Percentiles rank a stretch among this genome's conserved stretches.
These are phyloP conservation scores for Grammomys surdaster DNA, from an alignment of 2,113 vertebrate genomes.

Conservation along the genomic window DNA sequence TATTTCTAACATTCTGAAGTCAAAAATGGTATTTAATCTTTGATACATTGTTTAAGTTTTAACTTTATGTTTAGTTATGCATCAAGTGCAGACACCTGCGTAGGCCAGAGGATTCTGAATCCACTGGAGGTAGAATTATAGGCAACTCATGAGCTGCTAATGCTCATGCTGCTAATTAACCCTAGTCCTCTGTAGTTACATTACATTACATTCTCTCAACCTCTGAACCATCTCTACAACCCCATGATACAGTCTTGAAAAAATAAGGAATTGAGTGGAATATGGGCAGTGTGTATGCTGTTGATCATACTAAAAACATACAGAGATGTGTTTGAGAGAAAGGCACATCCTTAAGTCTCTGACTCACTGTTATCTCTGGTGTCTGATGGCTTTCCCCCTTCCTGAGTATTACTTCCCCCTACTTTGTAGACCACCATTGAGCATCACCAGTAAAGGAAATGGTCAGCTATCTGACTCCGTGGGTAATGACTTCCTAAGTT, in stretches of 20 bases:
- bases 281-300: not conserved
- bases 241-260: not conserved
- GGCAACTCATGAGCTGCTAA: too few relatives aligned
- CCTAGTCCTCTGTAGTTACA: not conserved
- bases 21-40: not conserved
- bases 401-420: not conserved
- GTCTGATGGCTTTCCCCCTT: not conserved
- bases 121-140: not conserved
- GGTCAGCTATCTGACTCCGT: not conserved
- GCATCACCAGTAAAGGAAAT: not conserved
- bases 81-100: not conserved
- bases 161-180: not conserved
- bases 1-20: not conserved
- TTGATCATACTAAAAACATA: not conserved
- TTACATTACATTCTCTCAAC: too few relatives aligned
- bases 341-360: not conserved
- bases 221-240: not conserved
- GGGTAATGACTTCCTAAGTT: not conserved
- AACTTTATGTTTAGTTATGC: not conserved
- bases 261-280: not conserved
- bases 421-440: not conserved
- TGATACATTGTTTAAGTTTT: not conserved
- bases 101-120: not conserved
- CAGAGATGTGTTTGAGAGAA: not conserved
- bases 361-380: not conserved